phyloP scores from a whole-genome alignment of 2,888 invertebrate genomes.

The Dolichopus griseipennis region DNA sequence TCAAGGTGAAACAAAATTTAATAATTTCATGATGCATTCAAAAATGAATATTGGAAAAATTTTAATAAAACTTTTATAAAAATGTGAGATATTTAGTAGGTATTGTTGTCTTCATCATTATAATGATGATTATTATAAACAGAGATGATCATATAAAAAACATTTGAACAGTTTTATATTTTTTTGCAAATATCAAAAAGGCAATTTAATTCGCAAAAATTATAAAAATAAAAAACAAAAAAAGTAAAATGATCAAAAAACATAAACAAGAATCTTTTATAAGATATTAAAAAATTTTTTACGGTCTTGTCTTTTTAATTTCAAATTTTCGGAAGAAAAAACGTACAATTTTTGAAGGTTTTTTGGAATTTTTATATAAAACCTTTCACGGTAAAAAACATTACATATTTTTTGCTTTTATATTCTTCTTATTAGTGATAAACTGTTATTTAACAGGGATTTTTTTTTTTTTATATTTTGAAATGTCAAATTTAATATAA shows the following conservation, averaged over 20 bases:
- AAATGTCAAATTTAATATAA: too few relatives aligned
- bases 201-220: neutral
- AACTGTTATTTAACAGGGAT: neutral
- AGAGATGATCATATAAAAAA: too few relatives aligned
- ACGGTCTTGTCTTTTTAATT: neutral
- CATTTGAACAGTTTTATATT: too few relatives aligned
- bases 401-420: neutral
- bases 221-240: too few relatives aligned
- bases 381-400: neutral
- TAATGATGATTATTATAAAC: too few relatives aligned
- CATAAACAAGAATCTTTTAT: neutral
- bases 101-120: too few relatives aligned
- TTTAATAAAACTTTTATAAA: too few relatives aligned
- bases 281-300: neutral
- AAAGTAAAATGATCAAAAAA: too few relatives aligned
- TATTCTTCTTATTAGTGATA: neutral
- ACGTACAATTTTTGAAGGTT: neutral
- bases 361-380: neutral
- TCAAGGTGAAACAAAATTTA: neutral
- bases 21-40: neutral
- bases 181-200: neutral
- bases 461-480: neutral
- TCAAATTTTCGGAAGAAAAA: neutral
- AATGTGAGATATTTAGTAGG: too few relatives aligned
- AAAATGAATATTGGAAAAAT: neutral